Evolutionary conservation across 2,888 invertebrate species (phyloP).

Genomic region (Ferdinandea cuprea): DNA sequence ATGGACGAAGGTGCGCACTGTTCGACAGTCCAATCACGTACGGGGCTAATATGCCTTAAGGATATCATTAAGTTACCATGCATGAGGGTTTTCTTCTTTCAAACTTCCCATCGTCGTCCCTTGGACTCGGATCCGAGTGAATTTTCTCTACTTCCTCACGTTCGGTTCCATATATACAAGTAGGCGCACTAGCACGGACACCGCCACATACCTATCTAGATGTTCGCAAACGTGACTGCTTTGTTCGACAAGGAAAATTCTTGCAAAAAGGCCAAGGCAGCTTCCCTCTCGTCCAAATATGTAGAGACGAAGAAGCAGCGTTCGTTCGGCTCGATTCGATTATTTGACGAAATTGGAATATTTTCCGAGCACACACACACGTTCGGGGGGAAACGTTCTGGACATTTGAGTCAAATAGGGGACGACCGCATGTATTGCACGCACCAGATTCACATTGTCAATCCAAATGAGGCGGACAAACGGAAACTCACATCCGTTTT

Average conservation of each 20-base stretch:
- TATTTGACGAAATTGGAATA: slow-evolving; percentile 74
- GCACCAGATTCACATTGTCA: slow-evolving; percentile 49
- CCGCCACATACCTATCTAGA: slow-evolving; percentile 27
- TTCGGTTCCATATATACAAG: slow-evolving; percentile 44
- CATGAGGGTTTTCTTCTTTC: slow-evolving; percentile 64
- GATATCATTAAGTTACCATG: slow-evolving; percentile 73
- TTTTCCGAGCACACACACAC: slow-evolving; percentile 63
- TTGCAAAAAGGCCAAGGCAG: slow-evolving; percentile 46
- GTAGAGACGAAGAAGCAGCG: too few species aligned
- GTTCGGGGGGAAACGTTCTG: slow-evolving; percentile 22
- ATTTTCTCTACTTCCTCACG: slow-evolving; percentile 69
- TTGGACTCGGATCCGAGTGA: slow-evolving; percentile 1
- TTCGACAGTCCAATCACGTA: slow-evolving; percentile 71
- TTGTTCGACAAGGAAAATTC: slow-evolving; percentile 54
- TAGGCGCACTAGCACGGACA: slow-evolving; percentile 51
- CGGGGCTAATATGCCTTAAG: slow-evolving; percentile 73
- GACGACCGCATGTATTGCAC: slow-evolving; percentile 45
- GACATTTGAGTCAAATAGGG: slow-evolving; percentile 30
- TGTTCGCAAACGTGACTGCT: slow-evolving; percentile 67
- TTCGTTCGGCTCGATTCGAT: slow-evolving; percentile 71
- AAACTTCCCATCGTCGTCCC: slow-evolving; percentile 24
- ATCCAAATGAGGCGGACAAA: background rate
- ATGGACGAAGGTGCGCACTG: slow-evolving; percentile 64
- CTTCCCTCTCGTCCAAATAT: too few species aligned
- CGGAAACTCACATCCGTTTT: slow-evolving; percentile 22